phyloP scores from a whole-genome alignment of 2,888 invertebrate genomes.

The Caenorhabditis sulstoni region DNA sequence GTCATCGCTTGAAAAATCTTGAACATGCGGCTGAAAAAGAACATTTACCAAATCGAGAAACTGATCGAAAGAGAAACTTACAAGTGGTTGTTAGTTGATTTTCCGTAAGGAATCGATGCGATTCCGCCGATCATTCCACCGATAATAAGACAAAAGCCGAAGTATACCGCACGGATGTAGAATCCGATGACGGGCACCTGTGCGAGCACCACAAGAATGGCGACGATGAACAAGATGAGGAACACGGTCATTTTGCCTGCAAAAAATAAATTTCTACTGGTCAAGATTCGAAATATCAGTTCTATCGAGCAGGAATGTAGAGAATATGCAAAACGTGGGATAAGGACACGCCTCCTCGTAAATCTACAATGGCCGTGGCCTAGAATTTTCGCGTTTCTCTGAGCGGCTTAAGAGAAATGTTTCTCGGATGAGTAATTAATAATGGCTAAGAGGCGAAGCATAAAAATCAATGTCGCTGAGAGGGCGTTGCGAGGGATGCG shows the following conservation, averaged over 20 bases:
- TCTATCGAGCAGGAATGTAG: no score
- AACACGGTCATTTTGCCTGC: conserved; percentile 35
- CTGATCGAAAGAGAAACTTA: conserved; percentile 34
- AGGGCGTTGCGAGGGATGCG: neutral
- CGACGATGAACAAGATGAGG: conserved; percentile 15
- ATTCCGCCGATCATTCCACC: conserved; percentile 64
- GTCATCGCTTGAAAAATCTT: conserved; percentile 63
- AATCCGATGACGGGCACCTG: conserved; percentile 53
- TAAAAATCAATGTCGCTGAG: neutral
- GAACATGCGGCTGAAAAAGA: conserved; percentile 67
- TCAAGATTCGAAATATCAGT: no score
- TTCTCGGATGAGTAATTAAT: no score
- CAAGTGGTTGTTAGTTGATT: conserved; percentile 67
- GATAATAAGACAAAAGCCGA: conserved; percentile 59
- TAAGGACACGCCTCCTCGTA: conserved; percentile 8
- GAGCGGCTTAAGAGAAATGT: no score
- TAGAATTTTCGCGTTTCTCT: neutral
- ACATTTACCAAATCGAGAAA: no score
- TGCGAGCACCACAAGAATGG: conserved; percentile 23
- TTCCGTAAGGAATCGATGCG: conserved; percentile 61
- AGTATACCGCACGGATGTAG: conserved; percentile 60
- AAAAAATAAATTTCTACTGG: no score
- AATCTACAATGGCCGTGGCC: conserved; percentile 31
- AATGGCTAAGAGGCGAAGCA: no score
- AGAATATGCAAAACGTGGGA: neutral